Conservation (phyloP, 2,113 vertebrate genomes). For the Antigone vipio region DNA sequence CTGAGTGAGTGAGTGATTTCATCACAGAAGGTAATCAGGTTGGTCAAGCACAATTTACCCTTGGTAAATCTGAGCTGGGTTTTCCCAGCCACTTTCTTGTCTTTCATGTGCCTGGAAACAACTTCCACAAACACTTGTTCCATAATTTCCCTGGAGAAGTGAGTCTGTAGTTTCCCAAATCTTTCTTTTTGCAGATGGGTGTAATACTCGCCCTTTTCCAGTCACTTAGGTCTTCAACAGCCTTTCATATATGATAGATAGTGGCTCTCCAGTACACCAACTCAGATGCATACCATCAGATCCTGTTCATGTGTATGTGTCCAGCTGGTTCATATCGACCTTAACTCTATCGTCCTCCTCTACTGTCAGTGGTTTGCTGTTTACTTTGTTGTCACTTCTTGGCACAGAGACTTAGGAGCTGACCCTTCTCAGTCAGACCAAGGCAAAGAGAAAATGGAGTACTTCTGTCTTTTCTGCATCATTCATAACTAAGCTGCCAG, state of each 20-base stretch:
- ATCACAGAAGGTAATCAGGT: background rate
- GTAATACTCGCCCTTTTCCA: background rate
- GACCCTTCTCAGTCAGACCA: background rate
- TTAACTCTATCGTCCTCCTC: background rate
- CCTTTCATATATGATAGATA: background rate
- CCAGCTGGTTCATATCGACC: background rate
- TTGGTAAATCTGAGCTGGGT: background rate
- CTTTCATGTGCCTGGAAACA: background rate
- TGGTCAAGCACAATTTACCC: background rate
- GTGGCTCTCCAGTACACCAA: background rate
- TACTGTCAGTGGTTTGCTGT: background rate
- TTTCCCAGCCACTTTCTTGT: background rate
- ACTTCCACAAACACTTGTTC: background rate
- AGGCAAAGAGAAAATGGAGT: background rate
- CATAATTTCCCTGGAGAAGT: background rate
- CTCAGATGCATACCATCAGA: background rate
- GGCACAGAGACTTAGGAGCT: background rate
- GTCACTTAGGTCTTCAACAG: background rate
- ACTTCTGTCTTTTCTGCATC: background rate
- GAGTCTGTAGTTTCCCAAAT: background rate
- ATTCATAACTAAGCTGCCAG: background rate
- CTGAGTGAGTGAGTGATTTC: background rate
- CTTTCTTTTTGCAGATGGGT: background rate
- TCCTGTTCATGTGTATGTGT: background rate
- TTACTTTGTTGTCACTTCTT: background rate